phyloP scores from a whole-genome alignment of 2,797 vertebrate species.

The Pangasius mekongensis region DNA sequence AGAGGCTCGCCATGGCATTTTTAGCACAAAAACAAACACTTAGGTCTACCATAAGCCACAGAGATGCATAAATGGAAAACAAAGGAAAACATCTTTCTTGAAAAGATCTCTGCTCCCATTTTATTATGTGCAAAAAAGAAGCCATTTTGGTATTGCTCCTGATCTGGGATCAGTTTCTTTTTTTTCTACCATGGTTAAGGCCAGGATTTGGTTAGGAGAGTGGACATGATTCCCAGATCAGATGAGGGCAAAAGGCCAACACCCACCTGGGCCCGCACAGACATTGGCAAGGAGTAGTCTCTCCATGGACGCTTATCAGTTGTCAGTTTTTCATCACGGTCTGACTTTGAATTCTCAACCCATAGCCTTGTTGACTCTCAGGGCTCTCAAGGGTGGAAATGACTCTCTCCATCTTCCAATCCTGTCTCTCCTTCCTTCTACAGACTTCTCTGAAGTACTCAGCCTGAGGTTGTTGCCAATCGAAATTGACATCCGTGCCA shows the following conservation, averaged over 20 bases:
- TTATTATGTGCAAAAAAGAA: neutral
- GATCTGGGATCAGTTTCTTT: neutral
- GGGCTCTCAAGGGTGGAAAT: constrained; percentile 2
- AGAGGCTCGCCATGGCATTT: neutral
- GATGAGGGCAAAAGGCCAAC: constrained; percentile 19
- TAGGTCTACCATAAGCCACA: neutral
- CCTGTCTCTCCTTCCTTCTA: neutral
- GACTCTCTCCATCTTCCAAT: constrained; percentile 4
- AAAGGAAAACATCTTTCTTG: neutral
- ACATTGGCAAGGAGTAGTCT: neutral
- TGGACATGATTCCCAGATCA: constrained; percentile 15
- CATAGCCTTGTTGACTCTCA: neutral
- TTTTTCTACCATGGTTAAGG: neutral
- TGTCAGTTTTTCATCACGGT: constrained; percentile 16
- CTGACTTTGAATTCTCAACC: constrained; percentile 30
- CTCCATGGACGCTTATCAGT: constrained; percentile 11
- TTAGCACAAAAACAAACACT: neutral
- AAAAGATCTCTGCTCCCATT: neutral
- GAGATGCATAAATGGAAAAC: neutral
- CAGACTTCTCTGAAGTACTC: constrained; percentile 12
- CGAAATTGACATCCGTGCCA: constrained; percentile 18
- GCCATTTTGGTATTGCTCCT: neutral
- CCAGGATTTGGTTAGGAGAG: neutral
- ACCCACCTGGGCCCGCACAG: neutral
- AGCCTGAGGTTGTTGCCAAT: constrained; percentile 20